These are phyloP conservation scores for Calyptomena viridis DNA, from an alignment of 2,113 vertebrate genomes.

Conservation along the genomic window DNA sequence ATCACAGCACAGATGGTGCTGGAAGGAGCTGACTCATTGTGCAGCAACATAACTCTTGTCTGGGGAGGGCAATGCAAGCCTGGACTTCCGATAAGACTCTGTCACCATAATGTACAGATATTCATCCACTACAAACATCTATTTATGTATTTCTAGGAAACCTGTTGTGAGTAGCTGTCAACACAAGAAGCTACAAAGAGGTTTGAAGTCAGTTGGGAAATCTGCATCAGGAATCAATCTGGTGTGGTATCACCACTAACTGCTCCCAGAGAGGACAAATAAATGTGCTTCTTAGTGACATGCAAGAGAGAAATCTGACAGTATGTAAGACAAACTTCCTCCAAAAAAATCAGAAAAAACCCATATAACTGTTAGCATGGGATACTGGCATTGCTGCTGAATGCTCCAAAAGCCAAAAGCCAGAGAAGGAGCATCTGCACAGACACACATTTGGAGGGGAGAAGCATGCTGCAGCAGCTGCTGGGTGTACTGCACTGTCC, in stretches of 20 bases:
- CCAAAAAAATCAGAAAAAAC: neutral
- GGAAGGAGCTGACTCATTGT: neutral
- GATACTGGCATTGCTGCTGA: neutral
- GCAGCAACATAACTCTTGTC: neutral
- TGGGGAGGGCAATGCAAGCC: neutral
- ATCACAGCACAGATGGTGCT: neutral
- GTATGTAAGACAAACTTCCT: neutral
- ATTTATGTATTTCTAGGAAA: neutral
- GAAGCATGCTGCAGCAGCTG: neutral
- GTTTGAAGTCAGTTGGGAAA: neutral
- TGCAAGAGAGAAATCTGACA: neutral
- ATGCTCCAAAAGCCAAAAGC: rapidly evolving
- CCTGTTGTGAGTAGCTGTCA: neutral
- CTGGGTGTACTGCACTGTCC: too few relatives aligned
- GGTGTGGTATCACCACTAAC: neutral
- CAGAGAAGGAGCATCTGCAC: neutral
- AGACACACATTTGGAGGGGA: neutral
- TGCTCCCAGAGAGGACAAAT: neutral
- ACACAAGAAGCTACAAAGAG: neutral
- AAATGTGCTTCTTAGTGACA: neutral
- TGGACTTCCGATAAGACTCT: neutral
- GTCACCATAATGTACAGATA: rapidly evolving
- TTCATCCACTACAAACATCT: neutral
- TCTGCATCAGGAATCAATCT: neutral
- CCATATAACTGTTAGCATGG: neutral